Evolutionary conservation across 2,113 vertebrate genomes (phyloP).

Genomic region (Chloroceryle aenea): DNA sequence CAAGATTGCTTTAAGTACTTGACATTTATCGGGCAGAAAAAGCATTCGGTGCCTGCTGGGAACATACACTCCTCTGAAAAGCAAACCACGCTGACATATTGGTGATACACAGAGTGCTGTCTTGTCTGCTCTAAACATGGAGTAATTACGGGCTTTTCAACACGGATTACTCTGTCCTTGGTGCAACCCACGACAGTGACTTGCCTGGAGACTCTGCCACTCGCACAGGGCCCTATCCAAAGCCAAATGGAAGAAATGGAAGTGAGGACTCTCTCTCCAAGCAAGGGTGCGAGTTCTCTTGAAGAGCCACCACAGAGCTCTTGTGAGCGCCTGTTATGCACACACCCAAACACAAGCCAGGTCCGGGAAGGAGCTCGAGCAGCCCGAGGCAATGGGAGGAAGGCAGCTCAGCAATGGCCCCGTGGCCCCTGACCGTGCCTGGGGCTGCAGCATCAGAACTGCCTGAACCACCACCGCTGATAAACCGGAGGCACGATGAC

Average conservation of each 20-base stretch:
- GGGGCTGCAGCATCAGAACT: background rate
- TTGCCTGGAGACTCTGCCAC: background rate
- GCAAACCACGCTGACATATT: background rate
- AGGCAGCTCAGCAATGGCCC: too few species aligned
- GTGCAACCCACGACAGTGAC: background rate
- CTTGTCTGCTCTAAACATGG: background rate
- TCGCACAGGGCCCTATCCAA: fast-evolving
- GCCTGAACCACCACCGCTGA: background rate
- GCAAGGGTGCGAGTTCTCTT: background rate
- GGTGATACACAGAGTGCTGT: background rate
- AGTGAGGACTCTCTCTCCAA: background rate
- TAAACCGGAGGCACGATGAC: fast-evolving
- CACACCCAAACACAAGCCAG: background rate
- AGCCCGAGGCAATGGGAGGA: fast-evolving
- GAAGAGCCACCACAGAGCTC: background rate
- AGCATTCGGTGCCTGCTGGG: background rate
- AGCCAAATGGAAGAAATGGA: background rate
- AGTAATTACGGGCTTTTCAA: constrained; percentile 37
- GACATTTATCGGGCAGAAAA: constrained; percentile 60
- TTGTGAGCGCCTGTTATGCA: background rate
- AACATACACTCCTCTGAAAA: constrained; percentile 27
- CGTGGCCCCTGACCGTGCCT: background rate
- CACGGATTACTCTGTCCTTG: background rate
- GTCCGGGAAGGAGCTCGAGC: background rate
- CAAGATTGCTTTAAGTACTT: constrained; percentile 22